These are phyloP conservation scores for Pseudochirops cupreus DNA, from an alignment of 2,797 vertebrate genomes.

Conservation along the genomic window DNA sequence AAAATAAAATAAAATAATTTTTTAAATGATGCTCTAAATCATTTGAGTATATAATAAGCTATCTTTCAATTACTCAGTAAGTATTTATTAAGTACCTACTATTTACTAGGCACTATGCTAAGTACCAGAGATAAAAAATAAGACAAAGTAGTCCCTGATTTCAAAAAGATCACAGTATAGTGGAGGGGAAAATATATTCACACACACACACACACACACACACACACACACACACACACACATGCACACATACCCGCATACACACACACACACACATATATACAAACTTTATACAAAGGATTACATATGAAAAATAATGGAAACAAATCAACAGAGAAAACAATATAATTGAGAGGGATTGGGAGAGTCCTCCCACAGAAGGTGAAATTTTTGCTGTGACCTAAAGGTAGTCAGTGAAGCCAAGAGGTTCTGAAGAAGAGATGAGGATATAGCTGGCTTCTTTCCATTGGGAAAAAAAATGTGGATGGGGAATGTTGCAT, in stretches of 20 bases:
- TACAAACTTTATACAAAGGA: no score
- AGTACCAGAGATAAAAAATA: not conserved
- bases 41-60: not conserved
- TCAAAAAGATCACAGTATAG: not conserved
- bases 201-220: no score
- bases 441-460: not conserved
- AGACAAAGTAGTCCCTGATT: not conserved
- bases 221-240: no score
- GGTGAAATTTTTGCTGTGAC: not conserved
- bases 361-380: not conserved
- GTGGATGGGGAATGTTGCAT: not conserved
- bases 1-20: not conserved
- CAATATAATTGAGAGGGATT: not conserved
- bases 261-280: no score
- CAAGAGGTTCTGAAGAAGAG: not conserved
- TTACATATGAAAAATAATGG: not conserved
- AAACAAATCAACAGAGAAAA: not conserved
- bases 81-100: not conserved
- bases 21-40: not conserved
- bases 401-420: not conserved
- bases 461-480: not conserved
- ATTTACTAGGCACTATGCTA: not conserved
- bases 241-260: no score
- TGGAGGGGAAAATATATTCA: not conserved
- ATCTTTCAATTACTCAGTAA: not conserved